Evolutionary conservation across 2,888 invertebrate genomes (phyloP).

Genomic region (Polymixis flavicincta): DNA sequence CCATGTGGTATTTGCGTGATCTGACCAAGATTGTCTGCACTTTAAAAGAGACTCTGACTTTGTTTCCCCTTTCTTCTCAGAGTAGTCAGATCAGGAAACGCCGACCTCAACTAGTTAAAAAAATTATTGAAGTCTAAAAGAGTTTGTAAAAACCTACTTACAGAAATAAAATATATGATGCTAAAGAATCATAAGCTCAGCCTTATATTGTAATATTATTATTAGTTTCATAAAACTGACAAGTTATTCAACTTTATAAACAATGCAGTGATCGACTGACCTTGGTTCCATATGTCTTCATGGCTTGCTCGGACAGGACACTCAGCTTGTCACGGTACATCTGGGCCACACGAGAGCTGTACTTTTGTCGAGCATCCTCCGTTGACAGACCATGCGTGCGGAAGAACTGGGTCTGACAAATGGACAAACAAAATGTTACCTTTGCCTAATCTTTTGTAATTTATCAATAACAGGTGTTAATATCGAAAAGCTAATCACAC

Average conservation of each 20-base stretch:
- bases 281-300: constrained; percentile 96
- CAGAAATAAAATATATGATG: background rate
- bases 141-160: no score
- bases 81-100: no score
- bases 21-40: no score
- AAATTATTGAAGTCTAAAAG: no score
- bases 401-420: constrained; percentile 96
- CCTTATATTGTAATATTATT: no score
- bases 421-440: constrained; percentile 14
- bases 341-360: constrained; percentile 98
- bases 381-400: constrained; percentile 97
- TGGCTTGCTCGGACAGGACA: constrained; percentile 95
- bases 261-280: constrained; percentile 85
- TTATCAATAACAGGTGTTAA: background rate
- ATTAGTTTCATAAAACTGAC: background rate
- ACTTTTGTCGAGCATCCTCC: constrained; percentile 98
- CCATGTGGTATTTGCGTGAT: no score
- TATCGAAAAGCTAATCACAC: background rate
- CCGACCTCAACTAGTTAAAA: no score
- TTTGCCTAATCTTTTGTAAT: background rate
- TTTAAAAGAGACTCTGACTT: no score
- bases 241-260: background rate
- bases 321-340: constrained; percentile 97
- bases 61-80: no score
- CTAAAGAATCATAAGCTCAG: background rate